Conservation (phyloP, 2,888 invertebrate species). For the Didymodactylos carnosus region DNA sequence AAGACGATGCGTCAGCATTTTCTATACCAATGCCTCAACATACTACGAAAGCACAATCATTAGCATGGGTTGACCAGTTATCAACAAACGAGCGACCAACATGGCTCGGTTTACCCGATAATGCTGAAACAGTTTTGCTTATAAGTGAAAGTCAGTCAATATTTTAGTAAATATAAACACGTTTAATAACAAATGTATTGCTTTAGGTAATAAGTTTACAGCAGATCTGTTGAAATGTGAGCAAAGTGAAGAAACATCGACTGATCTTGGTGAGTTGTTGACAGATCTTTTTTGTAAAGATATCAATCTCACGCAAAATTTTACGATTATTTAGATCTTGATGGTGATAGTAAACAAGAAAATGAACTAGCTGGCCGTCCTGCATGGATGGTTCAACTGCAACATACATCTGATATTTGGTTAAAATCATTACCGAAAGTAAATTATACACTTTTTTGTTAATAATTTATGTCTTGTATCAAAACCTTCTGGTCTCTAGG, state of each 20-base stretch:
- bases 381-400: conserved; percentile 88
- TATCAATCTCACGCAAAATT: too few relatives aligned
- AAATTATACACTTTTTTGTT: not conserved
- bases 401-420: conserved; percentile 79
- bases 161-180: not conserved
- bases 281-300: too few relatives aligned
- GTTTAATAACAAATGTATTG: not conserved
- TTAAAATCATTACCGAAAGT: conserved; percentile 58
- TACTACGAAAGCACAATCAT: conserved; percentile 74
- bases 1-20: conserved; percentile 28
- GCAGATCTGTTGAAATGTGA: not conserved
- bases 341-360: conserved; percentile 19
- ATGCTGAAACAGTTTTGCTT: conserved; percentile 73
- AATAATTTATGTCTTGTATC: not conserved
- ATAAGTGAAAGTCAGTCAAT: conserved; percentile 34
- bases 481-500: conserved; percentile 19
- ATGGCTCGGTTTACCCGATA: conserved; percentile 92
- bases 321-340: not conserved
- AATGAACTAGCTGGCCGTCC: conserved; percentile 57
- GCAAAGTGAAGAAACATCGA: conserved; percentile 9
- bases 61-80: conserved; percentile 85
- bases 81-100: conserved; percentile 73
- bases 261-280: not conserved
- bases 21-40: conserved; percentile 71
- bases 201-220: not conserved